Base-by-base conservation (phyloP, 1,140 invertebrate genomes). In the Saccostrea cuccullata region DNA sequence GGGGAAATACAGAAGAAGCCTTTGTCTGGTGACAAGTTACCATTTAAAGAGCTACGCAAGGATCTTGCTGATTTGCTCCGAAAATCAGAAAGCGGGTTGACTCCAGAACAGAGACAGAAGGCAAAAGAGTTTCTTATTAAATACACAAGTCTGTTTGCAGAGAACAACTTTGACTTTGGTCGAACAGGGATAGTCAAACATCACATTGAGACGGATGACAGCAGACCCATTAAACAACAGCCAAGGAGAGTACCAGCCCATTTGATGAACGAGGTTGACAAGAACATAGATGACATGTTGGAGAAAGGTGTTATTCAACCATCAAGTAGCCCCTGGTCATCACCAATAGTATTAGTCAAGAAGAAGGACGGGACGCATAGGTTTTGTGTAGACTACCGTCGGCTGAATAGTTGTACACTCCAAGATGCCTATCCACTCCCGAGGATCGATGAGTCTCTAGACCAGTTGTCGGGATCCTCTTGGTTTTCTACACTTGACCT, bases 331-430 rank as follows among this genome's bases (percentile, higher is more conserved):
- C 60, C 60, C 15, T 64, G 60, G 60, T 64, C 60, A 17, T 64
- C 60, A 64, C 60, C 60, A 20, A 64, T 64, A 20, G 60, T 64
- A 17, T 20, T 17, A n/a, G 13, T 64, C n/a, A 64, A 64, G 60
- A 64, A 64, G 60, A 64, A 64, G 15, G 60, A 64, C 15, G 13
- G 60, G 15, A 20, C 60, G 60, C n/a, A 64, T 8, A 15, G 60
- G 60, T 64, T 15, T 64, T 64, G n/a, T 64, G 60, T 64, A 47
- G 60, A 64, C 12, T 64, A 64, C n/a, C 15, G 89, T 0, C 90
- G 92, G 86, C 89, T 91, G 0, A 91, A 86, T 56, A 15, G 64
- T 55, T 70, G 64, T n/a, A 70, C 47, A 47, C 9, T 47, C 1
- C 47, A 47, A 47, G 47, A 47, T 47, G 47, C 47, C 1, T 47